Conservation (phyloP, 2,797 vertebrate genomes). For the Psittacula derbiana region DNA sequence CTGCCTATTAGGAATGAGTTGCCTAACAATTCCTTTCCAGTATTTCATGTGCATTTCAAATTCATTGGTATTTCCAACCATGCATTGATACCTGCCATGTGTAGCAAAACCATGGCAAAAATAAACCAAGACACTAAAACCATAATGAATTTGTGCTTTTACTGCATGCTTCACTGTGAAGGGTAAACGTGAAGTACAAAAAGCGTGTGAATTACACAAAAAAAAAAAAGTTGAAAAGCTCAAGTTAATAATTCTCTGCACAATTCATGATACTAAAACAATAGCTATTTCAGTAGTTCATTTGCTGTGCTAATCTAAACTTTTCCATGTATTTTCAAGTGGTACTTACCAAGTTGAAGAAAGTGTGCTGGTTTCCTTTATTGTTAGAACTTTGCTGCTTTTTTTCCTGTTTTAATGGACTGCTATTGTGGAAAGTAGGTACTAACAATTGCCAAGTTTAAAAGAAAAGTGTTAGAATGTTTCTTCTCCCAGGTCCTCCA, state of each 20-base stretch:
- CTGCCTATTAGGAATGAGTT: not conserved
- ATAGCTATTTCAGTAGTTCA: not conserved
- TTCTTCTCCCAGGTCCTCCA: not conserved
- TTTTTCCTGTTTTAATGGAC: not conserved
- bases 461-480: not conserved
- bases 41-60: not conserved
- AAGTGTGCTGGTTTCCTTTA: not conserved
- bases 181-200: not conserved
- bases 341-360: not conserved
- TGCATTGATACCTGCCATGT: not conserved
- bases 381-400: not conserved
- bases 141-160: not conserved
- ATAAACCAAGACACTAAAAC: not conserved
- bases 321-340: not conserved
- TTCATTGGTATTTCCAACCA: not conserved
- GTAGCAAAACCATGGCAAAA: not conserved
- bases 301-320: not conserved
- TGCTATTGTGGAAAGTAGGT: not conserved
- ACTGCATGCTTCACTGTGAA: not conserved
- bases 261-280: not conserved
- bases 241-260: not conserved
- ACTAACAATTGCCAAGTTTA: not conserved
- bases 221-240: not conserved
- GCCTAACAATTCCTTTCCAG: not conserved
- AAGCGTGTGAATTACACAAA: not conserved